phyloP scores from a whole-genome alignment of 2,888 invertebrate species.

The Drosophila mettleri region DNA sequence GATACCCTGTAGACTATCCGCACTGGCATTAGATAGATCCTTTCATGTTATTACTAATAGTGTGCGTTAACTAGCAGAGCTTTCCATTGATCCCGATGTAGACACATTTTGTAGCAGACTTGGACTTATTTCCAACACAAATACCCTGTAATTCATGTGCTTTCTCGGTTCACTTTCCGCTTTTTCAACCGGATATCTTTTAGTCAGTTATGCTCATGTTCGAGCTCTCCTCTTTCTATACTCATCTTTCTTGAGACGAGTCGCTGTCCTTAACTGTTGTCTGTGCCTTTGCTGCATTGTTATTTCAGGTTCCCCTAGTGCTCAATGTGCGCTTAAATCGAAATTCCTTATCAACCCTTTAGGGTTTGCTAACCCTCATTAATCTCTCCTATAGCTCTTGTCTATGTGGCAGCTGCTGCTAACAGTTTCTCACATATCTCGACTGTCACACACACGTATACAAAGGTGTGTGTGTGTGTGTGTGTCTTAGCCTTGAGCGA shows the following conservation, averaged over 20 bases:
- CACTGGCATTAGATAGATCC: too few relatives aligned
- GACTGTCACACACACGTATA: conserved; percentile 7
- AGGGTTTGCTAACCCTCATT: conserved; percentile 66
- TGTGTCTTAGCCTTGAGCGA: conserved; percentile 44
- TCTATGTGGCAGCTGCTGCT: conserved; percentile 48
- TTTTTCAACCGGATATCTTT: conserved; percentile 1
- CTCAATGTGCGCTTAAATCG: conserved; percentile 53
- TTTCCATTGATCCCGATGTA: too few relatives aligned
- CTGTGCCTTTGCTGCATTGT: conserved; percentile 15
- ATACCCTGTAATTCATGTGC: conserved; percentile 12
- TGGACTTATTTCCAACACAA: not conserved
- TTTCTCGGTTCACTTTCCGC: not conserved
- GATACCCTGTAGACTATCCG: not conserved
- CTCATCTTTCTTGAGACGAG: not conserved
- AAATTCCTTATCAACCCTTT: conserved; percentile 71
- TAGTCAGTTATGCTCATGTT: not conserved
- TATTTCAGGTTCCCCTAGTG: conserved; percentile 43
- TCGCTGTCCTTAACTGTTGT: conserved; percentile 41
- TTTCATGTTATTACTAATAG: too few relatives aligned
- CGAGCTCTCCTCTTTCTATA: not conserved
- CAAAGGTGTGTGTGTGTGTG: not conserved
- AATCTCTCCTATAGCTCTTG: conserved; percentile 55
- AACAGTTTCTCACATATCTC: conserved; percentile 47
- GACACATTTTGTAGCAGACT: too few relatives aligned
- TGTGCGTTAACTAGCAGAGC: too few relatives aligned